phyloP scores from a whole-genome alignment of 92 coral and sea anemone genomes.

The Nematostella vectensis region DNA sequence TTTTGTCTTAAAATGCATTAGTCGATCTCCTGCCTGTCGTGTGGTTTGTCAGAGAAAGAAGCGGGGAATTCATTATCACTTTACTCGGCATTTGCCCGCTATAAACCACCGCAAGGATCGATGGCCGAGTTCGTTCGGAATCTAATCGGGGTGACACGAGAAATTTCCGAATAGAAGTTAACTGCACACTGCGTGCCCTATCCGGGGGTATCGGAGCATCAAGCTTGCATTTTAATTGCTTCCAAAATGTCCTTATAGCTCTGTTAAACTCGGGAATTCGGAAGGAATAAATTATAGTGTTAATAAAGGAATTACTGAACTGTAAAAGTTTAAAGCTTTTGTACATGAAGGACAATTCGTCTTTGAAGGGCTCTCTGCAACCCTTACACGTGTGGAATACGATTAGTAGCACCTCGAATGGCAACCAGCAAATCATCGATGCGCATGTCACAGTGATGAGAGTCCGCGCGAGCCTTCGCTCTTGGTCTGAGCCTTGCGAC shows the following conservation, averaged over 20 bases:
- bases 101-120: neutral
- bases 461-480: slow-evolving; percentile 36
- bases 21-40: too few species aligned
- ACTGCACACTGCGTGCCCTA: slow-evolving; percentile 1
- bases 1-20: too few species aligned
- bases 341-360: slow-evolving; percentile 4
- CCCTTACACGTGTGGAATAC: slow-evolving; percentile 41
- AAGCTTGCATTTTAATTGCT: slow-evolving; percentile 3
- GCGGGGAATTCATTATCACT: slow-evolving; percentile 11
- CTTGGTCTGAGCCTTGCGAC: slow-evolving; percentile 11
- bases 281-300: slow-evolving; percentile 37
- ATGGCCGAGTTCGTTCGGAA: neutral
- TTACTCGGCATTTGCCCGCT: slow-evolving; percentile 9
- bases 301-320: slow-evolving; percentile 53
- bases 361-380: slow-evolving; percentile 11
- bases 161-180: slow-evolving; percentile 7
- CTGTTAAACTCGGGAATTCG: slow-evolving; percentile 55
- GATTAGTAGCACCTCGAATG: slow-evolving; percentile 42
- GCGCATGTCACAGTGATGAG: slow-evolving; percentile 36
- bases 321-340: slow-evolving; percentile 39
- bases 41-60: too few species aligned
- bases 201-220: slow-evolving; percentile 10
- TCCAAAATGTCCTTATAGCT: slow-evolving; percentile 11
- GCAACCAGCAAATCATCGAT: slow-evolving; percentile 45
- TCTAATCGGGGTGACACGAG: slow-evolving; percentile 11